Base-by-base conservation (phyloP, 2,797 vertebrate species). In the Centropyge bicolor region DNA sequence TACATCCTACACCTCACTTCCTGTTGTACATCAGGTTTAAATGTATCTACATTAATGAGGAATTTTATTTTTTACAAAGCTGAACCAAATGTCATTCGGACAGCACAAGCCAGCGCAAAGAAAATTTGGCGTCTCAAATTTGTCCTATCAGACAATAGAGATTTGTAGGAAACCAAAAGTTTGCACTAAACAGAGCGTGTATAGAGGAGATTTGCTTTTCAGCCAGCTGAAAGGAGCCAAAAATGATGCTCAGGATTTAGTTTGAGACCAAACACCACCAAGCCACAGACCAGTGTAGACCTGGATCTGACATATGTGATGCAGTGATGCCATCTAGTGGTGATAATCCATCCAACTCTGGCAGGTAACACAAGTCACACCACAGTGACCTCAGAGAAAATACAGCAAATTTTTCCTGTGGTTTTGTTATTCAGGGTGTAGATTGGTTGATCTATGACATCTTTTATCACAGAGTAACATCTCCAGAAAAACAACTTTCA, bases 271-370 rank as follows among this genome's bases (percentile, higher is more conserved):
- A 57, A 2, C 31, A 35, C 46, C n/a, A 41, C 17, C 24, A 56
- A 73, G 31, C 22, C 17, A 5, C 49, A 80, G n/a, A 49, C 12
- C 70, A 76, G 51, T 8, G 24, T 4, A 45, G 36, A 8, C 13
- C 16, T 67, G 14, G 6, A 38, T 70, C 49, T 73, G 11, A 31
- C 38, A 56, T 77, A 81, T 74, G 60, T 67, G 67, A 77, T 74
- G 54, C 68, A 86, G 31, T 63, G 4, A 27, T 68, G 80, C 89
- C 92, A 84, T 78, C 95, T 94, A 83, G 80, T 91, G 94, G 87
- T 77, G 16, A 16, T 67, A 48, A 40, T 64, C 31, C 38, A 45
- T 19, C 27, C 27, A 31, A 72, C 1, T 43, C 36, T 13, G 7
- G 73, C 20, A 57, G 24, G 11, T 67, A 43, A 52, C 4, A 46